Base-by-base conservation (phyloP, 2,113 vertebrate species). In the Procavia capensis region DNA sequence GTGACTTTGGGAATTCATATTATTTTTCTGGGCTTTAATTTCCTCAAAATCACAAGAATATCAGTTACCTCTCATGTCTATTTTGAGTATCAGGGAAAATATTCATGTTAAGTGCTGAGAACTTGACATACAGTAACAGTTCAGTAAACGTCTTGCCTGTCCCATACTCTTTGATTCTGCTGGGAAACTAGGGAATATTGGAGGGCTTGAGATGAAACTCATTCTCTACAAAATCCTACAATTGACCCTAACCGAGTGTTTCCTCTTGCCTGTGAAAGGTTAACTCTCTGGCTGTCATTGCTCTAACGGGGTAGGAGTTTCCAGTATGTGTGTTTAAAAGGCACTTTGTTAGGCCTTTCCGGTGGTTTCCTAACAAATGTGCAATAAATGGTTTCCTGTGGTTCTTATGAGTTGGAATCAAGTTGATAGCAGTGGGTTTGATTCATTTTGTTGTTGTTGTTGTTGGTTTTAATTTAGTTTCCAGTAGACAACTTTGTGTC, bases 351-450 rank as follows among this genome's bases (percentile, higher is more conserved):
- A 61, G 61, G 57, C 39, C 68, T 88, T 88, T 43, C 41, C 75
- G 61, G 68, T 86, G 88, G 68, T 84, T 97, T 86, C n/a, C 31
- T 74, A 80, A 79, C 34, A 68, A 50, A 39, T 39, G 11, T 75
- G 50, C 54, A 75, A 76, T 78, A 70, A 89, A 70, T 61, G 59
- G n/a, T 74, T 54, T 11, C 50, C 50, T 54, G 50, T 54, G 14
- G 50, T 54, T 16, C 3, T 16, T 54, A 54, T 13, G 11, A 54
- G 50, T 54, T 16, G 50, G 50, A 54, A 54, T 54, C 13, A 16
- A 54, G 13, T 54, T 16, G 14, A 54, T 13, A 16, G 50, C 50
- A 16, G 17, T 54, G 50, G 50, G 50, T 13, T 54, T 54, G 50
- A 16, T 54, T 54, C 10, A 16, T 54, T 54, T 54, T 50, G 7